Conservation (phyloP, 2,797 vertebrate species). For the Myiothlypis coronata region DNA sequence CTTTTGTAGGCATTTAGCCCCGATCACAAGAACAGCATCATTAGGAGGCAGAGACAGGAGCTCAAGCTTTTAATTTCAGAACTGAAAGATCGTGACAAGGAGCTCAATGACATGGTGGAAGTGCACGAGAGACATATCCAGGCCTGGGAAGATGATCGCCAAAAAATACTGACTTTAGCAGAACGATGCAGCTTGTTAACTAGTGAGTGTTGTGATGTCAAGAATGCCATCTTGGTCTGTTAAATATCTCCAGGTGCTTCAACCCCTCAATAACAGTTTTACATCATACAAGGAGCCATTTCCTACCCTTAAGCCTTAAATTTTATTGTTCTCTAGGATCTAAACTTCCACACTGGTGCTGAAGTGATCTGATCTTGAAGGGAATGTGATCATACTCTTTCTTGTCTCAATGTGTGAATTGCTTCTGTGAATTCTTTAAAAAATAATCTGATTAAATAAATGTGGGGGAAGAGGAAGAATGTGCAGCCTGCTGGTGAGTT, state of each 20-base stretch:
- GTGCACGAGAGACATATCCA: constrained; percentile 82
- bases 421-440: neutral
- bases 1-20: constrained; percentile 57
- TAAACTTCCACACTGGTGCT: neutral
- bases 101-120: constrained; percentile 83
- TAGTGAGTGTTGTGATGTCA: constrained; percentile 67
- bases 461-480: neutral
- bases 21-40: constrained; percentile 69
- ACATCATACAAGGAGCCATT: neutral
- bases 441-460: neutral
- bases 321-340: neutral
- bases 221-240: neutral
- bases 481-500: neutral
- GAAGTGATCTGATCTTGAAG: neutral
- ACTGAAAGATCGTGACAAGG: constrained; percentile 83
- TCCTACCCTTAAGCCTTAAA: neutral
- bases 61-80: constrained; percentile 85
- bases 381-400: neutral
- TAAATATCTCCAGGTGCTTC: neutral
- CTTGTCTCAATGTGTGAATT: neutral
- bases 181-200: constrained; percentile 78
- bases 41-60: constrained; percentile 84
- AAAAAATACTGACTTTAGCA: constrained; percentile 78
- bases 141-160: constrained; percentile 85
- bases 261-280: neutral